Evolutionary conservation across 2,888 invertebrate species (phyloP), one percentile per base, ranked within the genome.

Genomic region (Stenurella melanura): DNA sequence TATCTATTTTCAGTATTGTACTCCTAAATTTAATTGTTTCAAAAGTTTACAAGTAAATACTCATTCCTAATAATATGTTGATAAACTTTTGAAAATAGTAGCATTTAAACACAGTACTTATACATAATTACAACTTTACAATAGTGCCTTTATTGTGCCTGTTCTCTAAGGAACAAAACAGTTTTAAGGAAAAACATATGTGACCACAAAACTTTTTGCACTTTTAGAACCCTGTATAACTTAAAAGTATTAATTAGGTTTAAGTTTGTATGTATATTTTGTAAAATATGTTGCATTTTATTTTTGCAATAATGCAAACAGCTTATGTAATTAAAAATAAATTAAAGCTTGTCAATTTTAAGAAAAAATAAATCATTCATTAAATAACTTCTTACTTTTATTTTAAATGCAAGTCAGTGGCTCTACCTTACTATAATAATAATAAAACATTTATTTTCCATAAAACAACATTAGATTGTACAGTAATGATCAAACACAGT

Each of bases 321-420:
- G 87, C 88, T 88, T 88, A 86, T 89, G 88, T 89, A 89, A 88
- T 86, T 87, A 86, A 83, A 86, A 85, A 84, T 83, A 85, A 85
- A 84, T 86, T 87, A 87, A 86, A 88, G 89, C 89, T 89, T 89
- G 86, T 87, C 86, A 87, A 86, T 86, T 58, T 21, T 58, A 58
- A 58, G 58, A 87, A 87, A 85, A 85, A 84, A 85, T 81, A 83
- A 84, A 78, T 77, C 68, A 78, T 80, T 78, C 75, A 78, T 73
- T 58, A 68, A 68, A 56, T 66, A 74, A 30, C 7, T 58, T 5
- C 0, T n/a, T 15, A 18, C 42, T 71, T 71, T 61, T 19, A 61
- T 69, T 57, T 18, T 10, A 12, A 50, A n/a, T 34, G 21, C 4
- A 26, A 26, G 21, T 26, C 21, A 26, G 21, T 26, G 4, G n/a